These are phyloP conservation scores for Netelia melanura DNA, from an alignment of 2,888 invertebrate genomes.

Conservation along the genomic window DNA sequence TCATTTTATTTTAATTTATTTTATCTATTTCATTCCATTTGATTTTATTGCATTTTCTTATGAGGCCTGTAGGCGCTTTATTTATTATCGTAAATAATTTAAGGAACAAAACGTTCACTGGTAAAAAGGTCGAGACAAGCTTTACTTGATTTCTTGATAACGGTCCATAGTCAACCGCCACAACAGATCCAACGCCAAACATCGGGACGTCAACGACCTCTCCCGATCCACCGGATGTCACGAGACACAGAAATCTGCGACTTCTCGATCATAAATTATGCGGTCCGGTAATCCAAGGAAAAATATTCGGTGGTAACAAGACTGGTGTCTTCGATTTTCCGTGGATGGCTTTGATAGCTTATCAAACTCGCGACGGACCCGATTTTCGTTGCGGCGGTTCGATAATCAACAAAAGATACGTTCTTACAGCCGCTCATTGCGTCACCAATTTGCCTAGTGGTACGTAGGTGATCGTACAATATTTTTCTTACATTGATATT, in stretches of 20 bases:
- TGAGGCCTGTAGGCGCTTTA: not conserved
- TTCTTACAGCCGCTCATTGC: constrained; percentile 88
- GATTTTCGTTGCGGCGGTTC: constrained; percentile 84
- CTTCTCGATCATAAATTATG: constrained; percentile 85
- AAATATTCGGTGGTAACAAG: constrained; percentile 88
- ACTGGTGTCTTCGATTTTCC: constrained; percentile 89
- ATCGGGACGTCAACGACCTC: not conserved
- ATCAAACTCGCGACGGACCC: constrained; percentile 80
- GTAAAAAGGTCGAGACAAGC: not conserved
- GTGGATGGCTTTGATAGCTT: constrained; percentile 91
- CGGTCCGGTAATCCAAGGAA: constrained; percentile 86
- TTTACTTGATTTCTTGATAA: not conserved
- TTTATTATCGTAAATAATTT: constrained; percentile 4
- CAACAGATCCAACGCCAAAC: not conserved
- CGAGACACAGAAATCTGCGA: constrained; percentile 82
- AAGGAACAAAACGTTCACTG: not conserved
- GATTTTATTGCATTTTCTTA: not conserved
- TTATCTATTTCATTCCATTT: not conserved
- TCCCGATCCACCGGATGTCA: constrained; percentile 81
- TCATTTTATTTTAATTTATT: no score
- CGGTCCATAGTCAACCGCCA: not conserved
- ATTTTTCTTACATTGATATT: not conserved
- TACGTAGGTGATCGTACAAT: constrained; percentile 59
- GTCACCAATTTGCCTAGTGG: constrained; percentile 81
- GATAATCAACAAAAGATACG: constrained; percentile 86